phyloP scores from a whole-genome alignment of 2,113 vertebrate species.

The Nannospalax galili region DNA sequence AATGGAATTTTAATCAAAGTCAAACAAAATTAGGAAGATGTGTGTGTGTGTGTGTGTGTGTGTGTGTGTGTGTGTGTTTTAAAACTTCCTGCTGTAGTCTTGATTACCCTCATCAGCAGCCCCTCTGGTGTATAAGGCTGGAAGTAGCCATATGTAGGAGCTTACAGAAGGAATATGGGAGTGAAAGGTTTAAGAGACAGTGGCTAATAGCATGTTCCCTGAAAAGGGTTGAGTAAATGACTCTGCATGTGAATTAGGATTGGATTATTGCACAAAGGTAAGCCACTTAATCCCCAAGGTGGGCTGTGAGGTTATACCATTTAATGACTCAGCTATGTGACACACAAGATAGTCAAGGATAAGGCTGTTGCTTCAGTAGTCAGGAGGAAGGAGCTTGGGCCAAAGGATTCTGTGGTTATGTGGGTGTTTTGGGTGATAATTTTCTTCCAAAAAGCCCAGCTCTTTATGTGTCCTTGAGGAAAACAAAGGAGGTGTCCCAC shows the following conservation, averaged over 20 bases:
- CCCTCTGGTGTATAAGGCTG: not conserved
- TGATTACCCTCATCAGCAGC: not conserved
- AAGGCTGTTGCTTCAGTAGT: not conserved
- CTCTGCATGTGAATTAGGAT: not conserved
- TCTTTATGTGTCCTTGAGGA: not conserved
- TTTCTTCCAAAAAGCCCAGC: not conserved
- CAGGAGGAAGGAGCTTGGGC: not conserved
- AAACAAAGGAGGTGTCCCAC: not conserved
- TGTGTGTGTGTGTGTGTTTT: not conserved
- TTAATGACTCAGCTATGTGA: conserved; percentile 33
- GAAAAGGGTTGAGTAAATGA: not conserved
- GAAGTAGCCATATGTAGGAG: not conserved
- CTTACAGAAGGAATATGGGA: not conserved
- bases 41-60: too few species aligned
- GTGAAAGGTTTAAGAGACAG: not conserved
- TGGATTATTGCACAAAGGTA: conserved; percentile 22
- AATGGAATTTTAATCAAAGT: conserved; percentile 12
- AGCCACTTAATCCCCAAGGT: not conserved
- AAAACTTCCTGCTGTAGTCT: not conserved
- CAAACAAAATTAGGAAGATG: not conserved
- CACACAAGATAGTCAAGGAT: not conserved
- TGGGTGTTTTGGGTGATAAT: not conserved
- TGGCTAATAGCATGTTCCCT: not conserved
- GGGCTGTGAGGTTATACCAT: not conserved
- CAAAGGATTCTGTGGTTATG: not conserved